Evolutionary conservation across 2,888 invertebrate species (phyloP).

Genomic region (Dichetophora obliterata): DNA sequence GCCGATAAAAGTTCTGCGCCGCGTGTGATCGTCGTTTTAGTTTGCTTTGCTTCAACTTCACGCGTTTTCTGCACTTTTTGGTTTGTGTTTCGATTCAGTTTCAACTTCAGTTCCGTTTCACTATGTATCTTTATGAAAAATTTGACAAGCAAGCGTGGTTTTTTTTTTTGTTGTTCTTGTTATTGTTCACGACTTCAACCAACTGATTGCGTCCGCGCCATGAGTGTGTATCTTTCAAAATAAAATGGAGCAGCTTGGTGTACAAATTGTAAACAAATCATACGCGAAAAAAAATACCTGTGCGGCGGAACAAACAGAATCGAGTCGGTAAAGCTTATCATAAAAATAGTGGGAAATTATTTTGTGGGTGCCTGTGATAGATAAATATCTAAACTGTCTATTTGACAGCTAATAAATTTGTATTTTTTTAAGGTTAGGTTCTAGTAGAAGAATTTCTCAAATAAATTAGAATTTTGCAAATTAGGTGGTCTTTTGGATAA

Average conservation of each 20-base stretch:
- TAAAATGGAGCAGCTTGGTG: not conserved
- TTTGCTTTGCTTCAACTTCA: not conserved
- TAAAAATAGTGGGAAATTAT: constrained; percentile 16
- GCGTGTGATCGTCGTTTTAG: constrained; percentile 18
- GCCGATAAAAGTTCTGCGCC: constrained; percentile 1
- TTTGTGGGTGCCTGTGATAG: too few species aligned
- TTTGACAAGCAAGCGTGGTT: constrained; percentile 3
- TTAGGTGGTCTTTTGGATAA: too few species aligned
- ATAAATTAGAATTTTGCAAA: too few species aligned
- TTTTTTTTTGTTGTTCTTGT: constrained; percentile 10
- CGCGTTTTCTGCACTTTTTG: constrained; percentile 17
- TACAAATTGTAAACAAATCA: not conserved
- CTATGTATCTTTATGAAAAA: constrained; percentile 19
- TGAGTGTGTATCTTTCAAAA: constrained; percentile 20
- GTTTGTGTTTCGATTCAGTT: constrained; percentile 15
- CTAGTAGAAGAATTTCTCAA: too few species aligned
- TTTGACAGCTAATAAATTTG: too few species aligned
- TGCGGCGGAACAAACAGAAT: not conserved
- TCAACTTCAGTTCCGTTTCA: constrained; percentile 46
- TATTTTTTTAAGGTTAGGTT: too few species aligned
- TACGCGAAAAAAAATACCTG: not conserved
- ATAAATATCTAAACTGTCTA: too few species aligned
- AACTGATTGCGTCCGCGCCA: constrained; percentile 21
- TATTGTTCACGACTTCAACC: constrained; percentile 7
- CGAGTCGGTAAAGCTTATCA: not conserved